Conservation (phyloP, 2,888 invertebrate genomes). For the Diaphora mendica region DNA sequence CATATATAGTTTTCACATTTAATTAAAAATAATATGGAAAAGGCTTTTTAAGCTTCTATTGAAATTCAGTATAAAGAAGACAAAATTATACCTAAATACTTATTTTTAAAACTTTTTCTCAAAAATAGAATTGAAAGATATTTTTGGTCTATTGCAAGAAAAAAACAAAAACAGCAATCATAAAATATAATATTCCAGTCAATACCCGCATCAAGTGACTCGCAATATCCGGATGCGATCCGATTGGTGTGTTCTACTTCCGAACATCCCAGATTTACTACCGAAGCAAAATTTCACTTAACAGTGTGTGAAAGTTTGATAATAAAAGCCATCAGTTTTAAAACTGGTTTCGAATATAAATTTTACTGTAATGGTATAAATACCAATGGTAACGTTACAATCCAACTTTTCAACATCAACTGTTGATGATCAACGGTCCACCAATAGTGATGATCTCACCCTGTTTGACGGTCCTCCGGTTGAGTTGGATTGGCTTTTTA, state of each 20-base stretch:
- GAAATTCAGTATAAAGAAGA: too few relatives aligned
- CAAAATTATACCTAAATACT: too few relatives aligned
- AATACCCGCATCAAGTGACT: conserved; percentile 60
- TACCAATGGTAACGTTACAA: not conserved
- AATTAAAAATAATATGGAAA: too few relatives aligned
- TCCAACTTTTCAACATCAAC: not conserved
- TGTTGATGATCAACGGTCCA: not conserved
- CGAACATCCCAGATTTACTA: conserved; percentile 34
- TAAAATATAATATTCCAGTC: conserved; percentile 41
- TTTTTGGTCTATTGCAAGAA: too few relatives aligned
- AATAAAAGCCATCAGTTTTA: not conserved
- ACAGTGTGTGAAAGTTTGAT: not conserved
- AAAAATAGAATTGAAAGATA: too few relatives aligned
- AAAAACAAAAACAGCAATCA: conserved; percentile 17
- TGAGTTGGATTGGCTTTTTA: not conserved
- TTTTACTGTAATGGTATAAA: not conserved
- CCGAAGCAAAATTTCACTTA: not conserved
- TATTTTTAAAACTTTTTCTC: too few relatives aligned
- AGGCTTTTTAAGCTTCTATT: too few relatives aligned
- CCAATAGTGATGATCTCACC: not conserved
- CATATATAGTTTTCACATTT: too few relatives aligned
- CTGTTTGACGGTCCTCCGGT: not conserved
- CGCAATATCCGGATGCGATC: conserved; percentile 59
- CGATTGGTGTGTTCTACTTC: conserved; percentile 33
- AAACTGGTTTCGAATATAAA: not conserved